A percentile compares a stretch with the other conserved stretches of the same genome.
phyloP scores from a whole-genome alignment of 2,797 vertebrate species.

The Xenentodon cancila region DNA sequence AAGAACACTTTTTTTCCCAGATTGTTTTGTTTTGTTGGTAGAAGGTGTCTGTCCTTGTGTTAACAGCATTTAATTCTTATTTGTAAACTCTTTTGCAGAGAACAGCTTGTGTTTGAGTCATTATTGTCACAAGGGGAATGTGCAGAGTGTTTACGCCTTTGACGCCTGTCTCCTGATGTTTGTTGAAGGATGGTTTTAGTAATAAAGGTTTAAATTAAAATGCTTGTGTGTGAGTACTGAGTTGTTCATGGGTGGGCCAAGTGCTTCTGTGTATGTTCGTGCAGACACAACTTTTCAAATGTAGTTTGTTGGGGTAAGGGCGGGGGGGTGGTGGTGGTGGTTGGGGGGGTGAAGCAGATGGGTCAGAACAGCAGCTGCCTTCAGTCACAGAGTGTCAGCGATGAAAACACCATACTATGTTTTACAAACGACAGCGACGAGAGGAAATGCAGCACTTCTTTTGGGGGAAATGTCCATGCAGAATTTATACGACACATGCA shows the following conservation, averaged over 20 bases:
- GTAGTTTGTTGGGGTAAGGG: background rate
- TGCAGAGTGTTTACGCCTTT: conserved; percentile 16
- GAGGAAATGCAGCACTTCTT: background rate
- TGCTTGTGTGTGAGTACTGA: conserved; percentile 7
- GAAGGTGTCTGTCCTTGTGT: conserved; percentile 14
- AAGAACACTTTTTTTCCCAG: conserved; percentile 1
- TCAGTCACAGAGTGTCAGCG: conserved; percentile 24
- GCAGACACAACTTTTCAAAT: conserved; percentile 4
- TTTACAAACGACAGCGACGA: background rate
- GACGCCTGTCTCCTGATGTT: conserved; percentile 36
- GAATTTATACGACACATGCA: conserved; percentile 25
- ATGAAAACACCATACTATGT: background rate
- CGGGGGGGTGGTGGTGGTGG: background rate
- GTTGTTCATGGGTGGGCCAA: background rate
- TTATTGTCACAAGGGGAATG: conserved; percentile 15
- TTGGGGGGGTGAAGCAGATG: conserved; percentile 24
- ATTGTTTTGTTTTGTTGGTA: background rate
- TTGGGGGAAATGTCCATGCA: background rate
- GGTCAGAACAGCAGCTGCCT: conserved; percentile 28
- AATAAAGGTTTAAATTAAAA: conserved; percentile 60
- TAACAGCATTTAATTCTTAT: conserved; percentile 2
- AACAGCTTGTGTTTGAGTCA: conserved; percentile 9
- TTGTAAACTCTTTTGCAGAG: conserved; percentile 3
- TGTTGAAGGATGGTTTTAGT: conserved; percentile 50
- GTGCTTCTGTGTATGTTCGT: conserved; percentile 6